A percentile compares a stretch with the other conserved stretches of the same genome.
Evolutionary conservation across 1,140 invertebrate genomes (phyloP).

Genomic region (Callitettix versicolor): DNA sequence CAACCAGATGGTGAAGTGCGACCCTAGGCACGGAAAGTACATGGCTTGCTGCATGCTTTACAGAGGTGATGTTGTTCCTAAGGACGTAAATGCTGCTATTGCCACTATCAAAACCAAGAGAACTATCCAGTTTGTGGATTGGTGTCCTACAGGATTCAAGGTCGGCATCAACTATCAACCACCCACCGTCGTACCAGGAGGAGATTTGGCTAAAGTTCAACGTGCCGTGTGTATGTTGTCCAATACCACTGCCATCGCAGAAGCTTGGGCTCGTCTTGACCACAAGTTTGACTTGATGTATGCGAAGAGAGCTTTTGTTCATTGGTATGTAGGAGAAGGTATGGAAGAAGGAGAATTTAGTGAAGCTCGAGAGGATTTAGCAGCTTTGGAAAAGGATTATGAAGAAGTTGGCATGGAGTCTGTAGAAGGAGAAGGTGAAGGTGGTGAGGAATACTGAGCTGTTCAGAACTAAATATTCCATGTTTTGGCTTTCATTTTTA

Average conservation of each 20-base stretch:
- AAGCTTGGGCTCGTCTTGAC: slow-evolving; percentile 66
- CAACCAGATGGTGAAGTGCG: slow-evolving; percentile 78
- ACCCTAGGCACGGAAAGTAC: slow-evolving; percentile 67
- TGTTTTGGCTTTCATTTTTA: too few relatives aligned
- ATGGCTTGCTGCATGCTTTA: slow-evolving; percentile 85
- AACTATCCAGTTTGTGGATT: slow-evolving; percentile 49
- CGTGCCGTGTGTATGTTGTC: slow-evolving; percentile 77
- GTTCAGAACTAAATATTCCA: slow-evolving; percentile 24
- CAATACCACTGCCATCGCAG: slow-evolving; percentile 75
- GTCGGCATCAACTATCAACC: slow-evolving; percentile 47
- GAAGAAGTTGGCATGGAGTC: slow-evolving; percentile 51
- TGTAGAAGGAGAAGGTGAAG: slow-evolving; percentile 41
- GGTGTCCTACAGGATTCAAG: slow-evolving; percentile 60
- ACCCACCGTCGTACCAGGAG: slow-evolving; percentile 65
- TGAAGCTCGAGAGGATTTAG: slow-evolving; percentile 66
- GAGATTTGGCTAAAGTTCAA: slow-evolving; percentile 73
- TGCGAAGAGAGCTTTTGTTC: slow-evolving; percentile 39
- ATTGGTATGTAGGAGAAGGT: slow-evolving; percentile 44
- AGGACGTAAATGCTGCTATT: slow-evolving; percentile 64
- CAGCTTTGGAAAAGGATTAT: slow-evolving; percentile 58
- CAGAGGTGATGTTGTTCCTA: slow-evolving; percentile 53
- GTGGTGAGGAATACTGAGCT: slow-evolving; percentile 43
- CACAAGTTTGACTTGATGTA: slow-evolving; percentile 56
- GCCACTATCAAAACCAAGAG: slow-evolving; percentile 57
- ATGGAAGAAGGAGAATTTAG: slow-evolving; percentile 72